Evolutionary conservation across 2,797 vertebrate species (phyloP), one percentile per base, ranked within the genome.

Genomic region (Pipistrellus nathusii): DNA sequence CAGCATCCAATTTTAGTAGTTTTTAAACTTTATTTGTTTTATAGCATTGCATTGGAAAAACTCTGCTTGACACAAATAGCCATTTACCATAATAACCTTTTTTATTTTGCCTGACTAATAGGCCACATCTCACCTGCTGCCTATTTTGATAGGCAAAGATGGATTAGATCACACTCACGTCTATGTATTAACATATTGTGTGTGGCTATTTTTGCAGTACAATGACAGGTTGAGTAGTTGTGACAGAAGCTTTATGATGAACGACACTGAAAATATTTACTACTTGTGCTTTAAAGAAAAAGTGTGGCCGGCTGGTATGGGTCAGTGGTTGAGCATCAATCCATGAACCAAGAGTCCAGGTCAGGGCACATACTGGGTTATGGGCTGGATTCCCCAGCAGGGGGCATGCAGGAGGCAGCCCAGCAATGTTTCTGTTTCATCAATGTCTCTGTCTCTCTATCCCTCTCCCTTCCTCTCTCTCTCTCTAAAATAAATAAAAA

Each of bases 1-100:
- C 13, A 23, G 51, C 25, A 32, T 64, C 8, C 51, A 44, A 25
- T 90, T 90, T 62, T 51, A 41, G 44, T 55, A 44, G 44, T 14
- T 75, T 71, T 66, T 9, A 66, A 32, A 66, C 11, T 12, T 59
- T 64, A n/a, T n/a, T 64, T 64, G 30, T 64, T 64, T 30, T 72
- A 81, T 18, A 64, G 30, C 76, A 57, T 44, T 90, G 14, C 21
- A 41, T 48, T 95, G 69, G 81, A 46, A 77, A 92, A 90, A 76
- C 41, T 86, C 32, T 85, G 41, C 71, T 77, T 89, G 38, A 72
- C 48, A 59, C 44, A 68, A 57, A 73, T 69, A 57, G 55, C 35
- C 35, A 89, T n/a, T 81, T 53, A 87, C 8, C 13, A 38, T 78
- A 41, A 44, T 68, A 64, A 59, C 21, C 12, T 76, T 90, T 76